Conservation (phyloP, 2,797 vertebrate genomes). For the Muscicapa comitata region DNA sequence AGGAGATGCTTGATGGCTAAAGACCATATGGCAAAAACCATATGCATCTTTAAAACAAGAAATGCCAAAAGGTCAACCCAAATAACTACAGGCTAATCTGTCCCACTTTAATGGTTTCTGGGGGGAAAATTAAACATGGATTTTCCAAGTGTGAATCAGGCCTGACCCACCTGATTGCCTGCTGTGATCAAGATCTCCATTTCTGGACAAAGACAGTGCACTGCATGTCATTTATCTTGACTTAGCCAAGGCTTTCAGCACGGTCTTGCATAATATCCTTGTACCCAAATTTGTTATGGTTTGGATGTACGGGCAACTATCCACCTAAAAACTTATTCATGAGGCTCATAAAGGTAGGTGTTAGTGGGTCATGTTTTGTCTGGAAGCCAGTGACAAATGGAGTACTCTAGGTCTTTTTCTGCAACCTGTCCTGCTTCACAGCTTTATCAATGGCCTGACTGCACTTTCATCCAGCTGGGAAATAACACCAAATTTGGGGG, state of each 20-base stretch:
- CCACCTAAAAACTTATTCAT: neutral
- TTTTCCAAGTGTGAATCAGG: neutral
- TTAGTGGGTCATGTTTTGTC: neutral
- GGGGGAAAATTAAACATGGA: neutral
- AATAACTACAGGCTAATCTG: neutral
- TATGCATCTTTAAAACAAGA: neutral
- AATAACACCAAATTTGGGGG: neutral
- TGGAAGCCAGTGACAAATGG: neutral
- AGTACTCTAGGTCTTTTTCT: neutral
- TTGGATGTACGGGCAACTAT: neutral
- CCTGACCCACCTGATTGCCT: neutral
- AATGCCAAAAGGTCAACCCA: neutral
- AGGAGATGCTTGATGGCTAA: neutral
- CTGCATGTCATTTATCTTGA: neutral
- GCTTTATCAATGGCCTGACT: neutral
- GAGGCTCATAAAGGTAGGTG: neutral
- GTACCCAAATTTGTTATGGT: neutral
- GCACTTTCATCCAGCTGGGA: neutral
- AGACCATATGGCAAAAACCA: neutral
- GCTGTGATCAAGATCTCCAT: neutral
- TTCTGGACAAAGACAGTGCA: neutral
- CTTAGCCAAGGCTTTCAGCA: neutral
- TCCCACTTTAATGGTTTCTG: neutral
- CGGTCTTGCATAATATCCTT: neutral
- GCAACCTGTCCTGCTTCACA: neutral